Evolutionary conservation across 2,797 vertebrate genomes (phyloP), one percentile per base, ranked within the genome.

Genomic region (Semotilus atromaculatus): DNA sequence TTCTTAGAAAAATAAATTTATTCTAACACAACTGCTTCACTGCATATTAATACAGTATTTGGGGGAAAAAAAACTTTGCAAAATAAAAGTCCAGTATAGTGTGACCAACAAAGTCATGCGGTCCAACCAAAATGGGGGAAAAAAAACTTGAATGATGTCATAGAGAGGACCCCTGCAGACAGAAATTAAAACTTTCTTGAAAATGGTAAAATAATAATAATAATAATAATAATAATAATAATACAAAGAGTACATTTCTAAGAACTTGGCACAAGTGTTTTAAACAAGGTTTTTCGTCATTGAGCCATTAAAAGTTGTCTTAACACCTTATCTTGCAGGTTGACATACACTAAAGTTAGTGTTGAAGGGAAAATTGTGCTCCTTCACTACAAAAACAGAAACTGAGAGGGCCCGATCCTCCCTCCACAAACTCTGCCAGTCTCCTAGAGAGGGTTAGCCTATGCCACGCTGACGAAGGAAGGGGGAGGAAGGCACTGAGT

Each of bases 391-490:
- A 40, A 68, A 77, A 43, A 60, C 34, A 79, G 48, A 48, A 62
- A 75, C 38, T 31, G 14, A 62, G 43, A 80, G 43, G n/a, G 23
- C 31, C 51, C 3, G 23, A 40, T 43, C 31, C 67, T 64, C 21
- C 16, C 16, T 62, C 53, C 16, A 38, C 40, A 73, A 71, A 62
- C 64, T 43, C 51, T 74, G 75, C 81, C 58, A 86, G 45, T 72
- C 36, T 79, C 40, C 40, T 43, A 77, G 29, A 66, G 68, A 53
- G 43, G 7, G 40, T 48, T 48, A 36, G 74, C 40, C 21, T 84
- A 66, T 26, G 31, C 55, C 76, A 80, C 31, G 4, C 14, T 72
- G 68, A 36, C 26, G 74, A 64, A 73, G 58, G 10, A 64, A 64
- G 68, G 70, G 81, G 55, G 40, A 82, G 81, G 40, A 74, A 18